These are phyloP conservation scores for Lates japonicus DNA, from an alignment of 2,797 vertebrate genomes.

Conservation along the genomic window DNA sequence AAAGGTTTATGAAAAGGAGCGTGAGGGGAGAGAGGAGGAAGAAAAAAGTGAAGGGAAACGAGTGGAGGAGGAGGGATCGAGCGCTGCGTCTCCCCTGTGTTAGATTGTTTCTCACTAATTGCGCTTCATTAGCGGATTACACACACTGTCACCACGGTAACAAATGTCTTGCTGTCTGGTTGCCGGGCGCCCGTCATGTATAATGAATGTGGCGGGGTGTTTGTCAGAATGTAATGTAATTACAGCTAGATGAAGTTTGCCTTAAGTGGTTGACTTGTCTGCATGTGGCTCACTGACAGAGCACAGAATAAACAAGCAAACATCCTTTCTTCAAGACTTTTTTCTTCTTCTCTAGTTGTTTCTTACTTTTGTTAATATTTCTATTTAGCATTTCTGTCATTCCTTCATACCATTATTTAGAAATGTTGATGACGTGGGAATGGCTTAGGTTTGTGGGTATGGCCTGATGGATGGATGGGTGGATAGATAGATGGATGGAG, in stretches of 20 bases:
- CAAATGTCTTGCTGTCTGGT: conserved; percentile 82
- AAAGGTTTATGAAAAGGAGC: conserved; percentile 44
- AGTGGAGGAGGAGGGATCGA: conserved; percentile 68
- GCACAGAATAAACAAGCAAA: conserved; percentile 71
- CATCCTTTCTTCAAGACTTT: conserved; percentile 41
- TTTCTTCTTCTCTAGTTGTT: not conserved
- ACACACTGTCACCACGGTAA: conserved; percentile 85
- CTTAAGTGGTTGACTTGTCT: conserved; percentile 85
- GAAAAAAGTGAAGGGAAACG: conserved; percentile 35
- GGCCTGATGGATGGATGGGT: conserved; percentile 49
- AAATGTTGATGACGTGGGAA: conserved; percentile 41
- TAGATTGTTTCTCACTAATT: conserved; percentile 86
- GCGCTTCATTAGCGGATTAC: conserved; percentile 87
- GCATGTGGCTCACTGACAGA: conserved; percentile 71
- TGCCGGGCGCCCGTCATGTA: conserved; percentile 79
- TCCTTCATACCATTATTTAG: conserved; percentile 25
- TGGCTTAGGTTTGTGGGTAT: conserved; percentile 30
- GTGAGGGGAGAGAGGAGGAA: conserved; percentile 26
- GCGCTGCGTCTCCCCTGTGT: conserved; percentile 75
- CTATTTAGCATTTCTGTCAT: conserved; percentile 25
- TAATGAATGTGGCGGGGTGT: conserved; percentile 86
- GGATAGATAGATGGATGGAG: conserved; percentile 17
- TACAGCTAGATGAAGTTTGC: conserved; percentile 86
- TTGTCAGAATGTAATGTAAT: conserved; percentile 86
- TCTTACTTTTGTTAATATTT: conserved; percentile 9